Evolutionary conservation across 1,140 invertebrate species (phyloP).

Genomic region (Eriocheir sinensis): DNA sequence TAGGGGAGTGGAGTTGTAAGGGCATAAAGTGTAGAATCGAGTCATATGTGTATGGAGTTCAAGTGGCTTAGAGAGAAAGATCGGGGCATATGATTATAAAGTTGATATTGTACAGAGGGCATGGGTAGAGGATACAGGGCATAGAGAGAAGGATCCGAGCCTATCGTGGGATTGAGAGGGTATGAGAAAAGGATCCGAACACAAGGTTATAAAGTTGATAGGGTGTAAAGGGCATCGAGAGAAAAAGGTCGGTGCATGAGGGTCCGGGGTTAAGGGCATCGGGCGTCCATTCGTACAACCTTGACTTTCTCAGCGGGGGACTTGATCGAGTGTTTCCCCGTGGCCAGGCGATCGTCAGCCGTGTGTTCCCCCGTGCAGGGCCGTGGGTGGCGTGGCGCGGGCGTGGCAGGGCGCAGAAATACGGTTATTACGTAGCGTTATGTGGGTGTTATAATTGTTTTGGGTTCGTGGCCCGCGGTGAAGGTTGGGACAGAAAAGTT

Average conservation of each 20-base stretch:
- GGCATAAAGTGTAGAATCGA: too few relatives aligned
- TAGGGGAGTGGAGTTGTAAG: too few relatives aligned
- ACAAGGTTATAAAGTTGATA: too few relatives aligned
- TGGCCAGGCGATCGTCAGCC: not conserved
- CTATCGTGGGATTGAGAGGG: too few relatives aligned
- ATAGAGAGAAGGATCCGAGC: too few relatives aligned
- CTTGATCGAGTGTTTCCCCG: not conserved
- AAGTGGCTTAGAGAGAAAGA: not conserved
- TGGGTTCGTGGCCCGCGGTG: slow-evolving; percentile 21
- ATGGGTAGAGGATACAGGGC: not conserved
- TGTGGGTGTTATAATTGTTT: slow-evolving; percentile 60
- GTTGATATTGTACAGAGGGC: not conserved
- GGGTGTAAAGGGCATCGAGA: too few relatives aligned
- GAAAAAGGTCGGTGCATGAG: too few relatives aligned
- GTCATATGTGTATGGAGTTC: too few relatives aligned
- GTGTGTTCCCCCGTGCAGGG: not conserved
- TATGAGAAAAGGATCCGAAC: not conserved
- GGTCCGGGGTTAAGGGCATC: slow-evolving; percentile 5
- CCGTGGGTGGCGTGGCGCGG: not conserved
- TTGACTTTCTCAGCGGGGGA: slow-evolving; percentile 28
- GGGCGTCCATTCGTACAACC: slow-evolving; percentile 18
- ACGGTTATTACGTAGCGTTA: slow-evolving; percentile 49
- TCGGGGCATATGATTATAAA: not conserved
- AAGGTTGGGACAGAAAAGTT: not conserved
- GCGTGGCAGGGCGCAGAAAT: not conserved